Conservation (phyloP, 2,888 invertebrate species). For the Ferrisia virgata region DNA sequence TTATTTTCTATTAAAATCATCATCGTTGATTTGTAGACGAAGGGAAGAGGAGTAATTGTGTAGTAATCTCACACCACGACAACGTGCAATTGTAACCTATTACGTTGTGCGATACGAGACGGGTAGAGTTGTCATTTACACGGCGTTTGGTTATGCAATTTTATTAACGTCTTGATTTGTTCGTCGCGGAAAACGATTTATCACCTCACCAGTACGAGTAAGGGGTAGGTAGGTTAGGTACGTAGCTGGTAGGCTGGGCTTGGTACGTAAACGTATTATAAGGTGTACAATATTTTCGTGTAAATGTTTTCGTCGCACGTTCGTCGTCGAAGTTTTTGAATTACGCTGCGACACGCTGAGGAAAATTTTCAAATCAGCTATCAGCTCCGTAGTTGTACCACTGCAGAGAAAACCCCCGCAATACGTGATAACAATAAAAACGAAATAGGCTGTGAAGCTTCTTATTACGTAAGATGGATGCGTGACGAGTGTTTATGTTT, state of each 20-base stretch:
- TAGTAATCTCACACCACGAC: too few species aligned
- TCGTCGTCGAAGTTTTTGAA: background rate
- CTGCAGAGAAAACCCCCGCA: background rate
- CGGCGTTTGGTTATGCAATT: background rate
- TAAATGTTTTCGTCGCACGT: background rate
- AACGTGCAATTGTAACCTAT: too few species aligned
- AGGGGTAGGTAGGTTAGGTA: too few species aligned
- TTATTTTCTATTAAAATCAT: too few species aligned
- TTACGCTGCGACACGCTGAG: background rate
- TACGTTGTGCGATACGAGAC: background rate
- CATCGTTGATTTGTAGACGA: too few species aligned
- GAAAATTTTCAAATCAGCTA: background rate
- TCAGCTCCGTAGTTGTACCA: too few species aligned
- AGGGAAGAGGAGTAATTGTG: too few species aligned
- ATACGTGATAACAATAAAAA: constrained; percentile 28
- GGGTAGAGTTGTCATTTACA: background rate
- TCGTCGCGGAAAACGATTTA: background rate
- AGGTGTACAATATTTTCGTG: too few species aligned
- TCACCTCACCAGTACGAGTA: too few species aligned
- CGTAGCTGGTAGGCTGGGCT: too few species aligned
- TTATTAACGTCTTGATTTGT: background rate
- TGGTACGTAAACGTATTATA: too few species aligned
- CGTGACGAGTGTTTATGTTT: constrained; percentile 46
- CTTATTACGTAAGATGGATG: constrained; percentile 44
- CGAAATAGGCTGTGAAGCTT: constrained; percentile 45